These are phyloP conservation scores for Dynastes maya DNA, from an alignment of 2,888 invertebrate genomes.

Conservation along the genomic window DNA sequence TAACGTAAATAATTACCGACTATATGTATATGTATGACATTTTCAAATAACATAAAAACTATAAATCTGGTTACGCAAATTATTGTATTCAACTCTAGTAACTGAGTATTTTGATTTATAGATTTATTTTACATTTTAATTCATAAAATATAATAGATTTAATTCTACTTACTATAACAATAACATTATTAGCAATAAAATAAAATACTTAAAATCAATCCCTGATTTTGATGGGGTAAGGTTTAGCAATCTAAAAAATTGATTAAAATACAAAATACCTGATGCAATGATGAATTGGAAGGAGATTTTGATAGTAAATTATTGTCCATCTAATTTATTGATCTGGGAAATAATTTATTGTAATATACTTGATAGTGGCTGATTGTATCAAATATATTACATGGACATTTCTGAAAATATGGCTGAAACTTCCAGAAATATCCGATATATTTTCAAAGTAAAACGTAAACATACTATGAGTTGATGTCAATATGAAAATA, in stretches of 20 bases:
- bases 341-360: neutral
- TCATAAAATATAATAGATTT: neutral
- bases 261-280: neutral
- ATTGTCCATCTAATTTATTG: slow-evolving; percentile 23
- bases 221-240: slow-evolving; percentile 7
- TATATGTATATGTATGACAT: no score
- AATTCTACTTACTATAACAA: neutral
- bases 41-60: no score
- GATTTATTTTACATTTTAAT: no score
- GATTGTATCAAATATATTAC: slow-evolving; percentile 19
- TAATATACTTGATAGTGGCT: slow-evolving; percentile 27
- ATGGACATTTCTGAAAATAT: slow-evolving; percentile 33
- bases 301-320: slow-evolving; percentile 30
- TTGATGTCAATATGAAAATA: no score
- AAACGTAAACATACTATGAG: no score
- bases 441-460: neutral
- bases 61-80: neutral
- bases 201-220: slow-evolving; percentile 6
- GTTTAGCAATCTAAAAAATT: no score
- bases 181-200: slow-evolving; percentile 11
- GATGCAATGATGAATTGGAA: slow-evolving; percentile 16
- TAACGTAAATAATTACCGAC: no score
- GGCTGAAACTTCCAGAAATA: slow-evolving; percentile 36
- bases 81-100: neutral
- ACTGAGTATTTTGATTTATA: no score